Conservation (phyloP, 2,888 invertebrate species). For the Crioceris asparagi region DNA sequence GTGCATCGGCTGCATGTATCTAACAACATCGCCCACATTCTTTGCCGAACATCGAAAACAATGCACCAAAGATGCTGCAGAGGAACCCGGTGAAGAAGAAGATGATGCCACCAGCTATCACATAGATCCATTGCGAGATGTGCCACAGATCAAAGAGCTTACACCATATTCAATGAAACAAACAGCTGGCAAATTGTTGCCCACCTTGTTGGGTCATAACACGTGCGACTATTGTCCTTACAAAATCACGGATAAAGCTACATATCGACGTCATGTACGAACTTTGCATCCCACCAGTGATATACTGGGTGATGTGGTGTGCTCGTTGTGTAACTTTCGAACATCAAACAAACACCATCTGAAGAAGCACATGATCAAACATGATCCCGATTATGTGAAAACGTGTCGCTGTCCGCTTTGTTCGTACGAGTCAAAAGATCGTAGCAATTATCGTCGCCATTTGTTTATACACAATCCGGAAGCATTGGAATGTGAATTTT, state of each 20-base stretch:
- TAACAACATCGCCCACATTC: conserved; percentile 10
- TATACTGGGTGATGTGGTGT: background rate
- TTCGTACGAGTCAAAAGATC: conserved; percentile 24
- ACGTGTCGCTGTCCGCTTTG: conserved; percentile 20
- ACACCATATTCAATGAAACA: background rate
- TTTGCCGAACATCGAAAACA: conserved; percentile 13
- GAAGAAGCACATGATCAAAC: conserved; percentile 14
- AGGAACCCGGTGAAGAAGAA: conserved; percentile 10
- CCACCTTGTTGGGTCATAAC: conserved; percentile 13
- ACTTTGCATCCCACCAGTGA: too few species aligned
- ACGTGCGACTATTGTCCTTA: conserved; percentile 20
- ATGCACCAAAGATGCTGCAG: conserved; percentile 6
- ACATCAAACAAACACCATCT: conserved; percentile 10
- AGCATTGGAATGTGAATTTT: conserved; percentile 22
- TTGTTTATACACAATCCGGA: conserved; percentile 25
- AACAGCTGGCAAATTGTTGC: background rate
- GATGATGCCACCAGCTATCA: conserved; percentile 17
- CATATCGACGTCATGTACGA: conserved; percentile 16
- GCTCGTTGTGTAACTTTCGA: background rate
- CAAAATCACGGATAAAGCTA: conserved; percentile 19
- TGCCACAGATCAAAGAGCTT: too few species aligned
- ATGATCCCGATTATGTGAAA: conserved; percentile 7
- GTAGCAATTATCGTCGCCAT: conserved; percentile 27
- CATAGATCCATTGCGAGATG: conserved; percentile 11
- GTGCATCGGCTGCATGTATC: conserved; percentile 11